Base-by-base conservation (phyloP, 2,113 vertebrate species). In the Vanacampus margaritifer region DNA sequence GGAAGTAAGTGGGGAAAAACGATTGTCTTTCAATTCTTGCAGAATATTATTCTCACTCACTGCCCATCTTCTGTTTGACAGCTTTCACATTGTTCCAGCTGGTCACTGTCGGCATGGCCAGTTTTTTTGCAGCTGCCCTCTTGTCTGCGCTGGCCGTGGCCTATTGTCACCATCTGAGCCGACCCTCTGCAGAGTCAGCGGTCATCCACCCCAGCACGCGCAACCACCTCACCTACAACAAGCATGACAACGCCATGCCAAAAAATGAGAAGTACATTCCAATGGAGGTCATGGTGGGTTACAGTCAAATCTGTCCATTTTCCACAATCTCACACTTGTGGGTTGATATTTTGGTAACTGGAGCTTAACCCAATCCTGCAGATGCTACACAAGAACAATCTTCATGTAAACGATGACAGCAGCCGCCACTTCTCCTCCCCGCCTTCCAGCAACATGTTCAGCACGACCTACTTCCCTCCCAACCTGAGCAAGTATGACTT, bases 201-300 rank as follows among this genome's bases (percentile, higher is more conserved):
- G 93, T 95, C n/a, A 94, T 98, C 83, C 97, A 98, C 85, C 96
- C 96, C 2, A 94, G 93, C 83, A 97, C 95, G 19, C 95, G 95
- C 79, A 98, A 98, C 91, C 96, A 98, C 76, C 93, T 98, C 56
- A 94, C 93, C 65, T 96, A 94, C 91, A 97, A 95, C 79, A 89
- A 88, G 75, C 85, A 72, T 87, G 93, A 93, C 68, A 95, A 94
- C 78, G 89, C 93, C 65, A 93, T 93, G 1, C 94, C 95, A 79
- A 98, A 98, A 89, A 99, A 98, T 0, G 96, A 99, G 89, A 97
- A 97, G 82, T 98, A 98, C 89, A 96, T 95, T 66, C 95, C 96
- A 43, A 99, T 99, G 97, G 97, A 99, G 88, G 98, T 99, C 84
- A 97, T 98, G 96, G 97, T 98, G 82, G 67, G 90, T 36, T 3